Conservation (phyloP, 2,797 vertebrate genomes). For the Eupleurogrammus muticus region DNA sequence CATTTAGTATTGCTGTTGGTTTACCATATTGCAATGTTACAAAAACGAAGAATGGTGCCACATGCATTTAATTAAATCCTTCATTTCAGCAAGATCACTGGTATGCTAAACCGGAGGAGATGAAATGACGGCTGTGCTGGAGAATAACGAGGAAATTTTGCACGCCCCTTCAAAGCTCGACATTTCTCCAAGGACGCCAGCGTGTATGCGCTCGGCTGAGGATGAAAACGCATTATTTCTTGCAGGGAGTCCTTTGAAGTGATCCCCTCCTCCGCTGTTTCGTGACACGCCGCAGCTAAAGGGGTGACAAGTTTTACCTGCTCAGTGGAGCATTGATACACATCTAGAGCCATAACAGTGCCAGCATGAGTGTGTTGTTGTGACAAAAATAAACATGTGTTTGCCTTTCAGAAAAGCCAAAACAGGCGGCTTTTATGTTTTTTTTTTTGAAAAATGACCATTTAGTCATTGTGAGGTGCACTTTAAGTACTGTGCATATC, state of each 20-base stretch:
- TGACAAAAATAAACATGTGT: conserved; percentile 3
- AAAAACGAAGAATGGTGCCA: conserved; percentile 19
- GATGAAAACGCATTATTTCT: conserved; percentile 51
- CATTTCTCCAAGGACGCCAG: conserved; percentile 57
- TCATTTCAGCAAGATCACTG: conserved; percentile 8
- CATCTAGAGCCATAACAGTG: conserved; percentile 5
- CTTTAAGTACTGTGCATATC: neutral
- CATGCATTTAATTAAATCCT: conserved; percentile 42
- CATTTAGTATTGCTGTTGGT: neutral
- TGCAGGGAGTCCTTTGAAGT: conserved; percentile 40
- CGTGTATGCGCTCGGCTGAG: conserved; percentile 21
- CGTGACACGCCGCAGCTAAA: conserved; percentile 17
- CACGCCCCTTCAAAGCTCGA: conserved; percentile 45
- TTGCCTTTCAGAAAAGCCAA: conserved; percentile 3
- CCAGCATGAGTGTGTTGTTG: neutral
- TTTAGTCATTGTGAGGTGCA: neutral
- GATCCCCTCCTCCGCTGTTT: conserved; percentile 15
- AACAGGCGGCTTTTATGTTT: conserved; percentile 5
- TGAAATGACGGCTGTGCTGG: conserved; percentile 35
- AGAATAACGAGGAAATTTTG: conserved; percentile 39
- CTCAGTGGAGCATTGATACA: conserved; percentile 23
- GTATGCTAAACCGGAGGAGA: conserved; percentile 50
- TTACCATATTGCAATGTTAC: neutral
- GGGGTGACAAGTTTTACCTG: conserved; percentile 14
- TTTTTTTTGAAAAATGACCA: neutral